A percentile compares a stretch with the other conserved stretches of the same genome.
phyloP scores from a whole-genome alignment of 2,797 vertebrate genomes.

The Parotocinclus haroldoi region DNA sequence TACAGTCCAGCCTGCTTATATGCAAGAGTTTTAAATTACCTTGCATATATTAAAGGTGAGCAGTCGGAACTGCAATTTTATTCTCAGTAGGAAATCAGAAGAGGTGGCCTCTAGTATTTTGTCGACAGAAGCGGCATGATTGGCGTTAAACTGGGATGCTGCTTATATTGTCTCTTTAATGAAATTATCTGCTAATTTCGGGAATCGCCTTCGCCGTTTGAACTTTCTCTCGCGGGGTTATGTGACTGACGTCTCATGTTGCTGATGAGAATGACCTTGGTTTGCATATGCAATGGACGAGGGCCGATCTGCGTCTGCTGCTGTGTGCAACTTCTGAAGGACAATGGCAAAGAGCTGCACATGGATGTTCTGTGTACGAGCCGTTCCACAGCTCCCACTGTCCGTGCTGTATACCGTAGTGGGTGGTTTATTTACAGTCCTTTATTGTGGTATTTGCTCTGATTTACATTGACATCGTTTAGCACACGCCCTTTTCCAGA shows the following conservation, averaged over 20 bases:
- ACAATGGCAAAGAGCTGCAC: no score
- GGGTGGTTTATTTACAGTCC: no score
- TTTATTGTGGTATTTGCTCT: no score
- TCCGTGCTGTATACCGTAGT: no score
- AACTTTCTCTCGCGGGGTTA: constrained; percentile 36
- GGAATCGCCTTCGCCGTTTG: constrained; percentile 42
- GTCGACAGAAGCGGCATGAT: constrained; percentile 40
- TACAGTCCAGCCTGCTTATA: constrained; percentile 39
- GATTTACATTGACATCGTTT: no score
- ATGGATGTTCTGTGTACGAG: no score
- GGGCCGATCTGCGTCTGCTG: no score
- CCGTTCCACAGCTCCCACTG: no score
- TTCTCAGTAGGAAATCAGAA: constrained; percentile 53
- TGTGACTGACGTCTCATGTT: constrained; percentile 37
- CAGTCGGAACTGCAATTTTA: constrained; percentile 51
- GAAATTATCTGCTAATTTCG: constrained; percentile 46
- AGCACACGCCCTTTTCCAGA: no score
- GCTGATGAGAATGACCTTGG: constrained; percentile 36
- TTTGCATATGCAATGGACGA: constrained; percentile 12
- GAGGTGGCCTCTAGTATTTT: constrained; percentile 47
- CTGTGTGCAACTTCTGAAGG: no score
- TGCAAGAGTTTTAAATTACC: constrained; percentile 42
- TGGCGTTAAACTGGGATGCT: constrained; percentile 51
- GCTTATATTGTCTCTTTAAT: constrained; percentile 48
- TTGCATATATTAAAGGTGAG: constrained; percentile 50